These are phyloP conservation scores for Rhynchopsitta pachyrhyncha DNA, from an alignment of 2,113 vertebrate genomes.

Conservation along the genomic window DNA sequence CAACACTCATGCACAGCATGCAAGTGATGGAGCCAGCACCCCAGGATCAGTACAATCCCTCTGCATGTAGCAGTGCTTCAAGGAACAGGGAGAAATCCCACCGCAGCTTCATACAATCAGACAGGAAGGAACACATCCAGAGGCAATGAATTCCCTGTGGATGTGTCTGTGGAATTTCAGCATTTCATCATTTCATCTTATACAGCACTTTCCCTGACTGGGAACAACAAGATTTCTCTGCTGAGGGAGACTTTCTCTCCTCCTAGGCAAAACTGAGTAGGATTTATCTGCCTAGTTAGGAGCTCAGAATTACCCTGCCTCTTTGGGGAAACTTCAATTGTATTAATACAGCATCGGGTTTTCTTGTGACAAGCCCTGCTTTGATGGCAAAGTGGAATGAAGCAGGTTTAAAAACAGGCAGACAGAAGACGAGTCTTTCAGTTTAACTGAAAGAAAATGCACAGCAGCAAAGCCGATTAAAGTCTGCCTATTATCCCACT, in stretches of 20 bases:
- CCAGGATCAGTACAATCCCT: not conserved
- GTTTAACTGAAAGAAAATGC: not conserved
- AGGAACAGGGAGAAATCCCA: not conserved
- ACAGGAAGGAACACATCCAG: not conserved
- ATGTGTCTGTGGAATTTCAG: not conserved
- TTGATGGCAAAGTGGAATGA: not conserved
- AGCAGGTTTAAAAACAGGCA: not conserved
- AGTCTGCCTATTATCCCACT: not conserved
- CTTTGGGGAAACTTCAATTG: not conserved
- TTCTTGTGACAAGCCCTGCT: not conserved
- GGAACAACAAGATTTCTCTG: not conserved
- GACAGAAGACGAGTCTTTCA: not conserved
- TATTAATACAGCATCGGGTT: not conserved
- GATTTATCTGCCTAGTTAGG: not conserved
- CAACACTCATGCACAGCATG: not conserved
- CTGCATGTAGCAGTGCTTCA: not conserved
- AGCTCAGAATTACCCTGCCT: not conserved
- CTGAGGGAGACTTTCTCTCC: not conserved
- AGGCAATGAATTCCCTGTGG: not conserved
- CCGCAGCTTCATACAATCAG: not conserved
- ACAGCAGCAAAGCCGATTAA: not conserved
- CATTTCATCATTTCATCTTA: not conserved
- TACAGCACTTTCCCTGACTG: not conserved
- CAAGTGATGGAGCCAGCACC: not conserved
- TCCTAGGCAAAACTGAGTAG: not conserved